A percentile compares a stretch with the other conserved stretches of the same genome.
Conservation (phyloP, 1,140 invertebrate species). For the Teleopsis dalmanni region DNA sequence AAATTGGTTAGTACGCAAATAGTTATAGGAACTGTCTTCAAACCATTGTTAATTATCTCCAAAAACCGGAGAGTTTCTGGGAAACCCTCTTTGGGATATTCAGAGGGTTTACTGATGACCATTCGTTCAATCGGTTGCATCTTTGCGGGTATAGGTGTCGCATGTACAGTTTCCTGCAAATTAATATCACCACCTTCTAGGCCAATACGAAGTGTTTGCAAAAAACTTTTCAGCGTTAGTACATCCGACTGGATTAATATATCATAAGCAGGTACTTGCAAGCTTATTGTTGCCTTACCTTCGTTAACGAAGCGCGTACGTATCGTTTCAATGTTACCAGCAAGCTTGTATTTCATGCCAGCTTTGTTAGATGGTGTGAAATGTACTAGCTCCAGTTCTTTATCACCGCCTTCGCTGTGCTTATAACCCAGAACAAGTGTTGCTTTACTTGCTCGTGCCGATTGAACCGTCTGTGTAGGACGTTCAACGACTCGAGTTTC, state of each 20-base stretch:
- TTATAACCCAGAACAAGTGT: conserved; percentile 56
- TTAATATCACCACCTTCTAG: conserved; percentile 53
- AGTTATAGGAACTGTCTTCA: conserved; percentile 58
- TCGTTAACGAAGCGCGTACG: conserved; percentile 62
- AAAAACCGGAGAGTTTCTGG: conserved; percentile 46
- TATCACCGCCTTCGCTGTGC: conserved; percentile 23
- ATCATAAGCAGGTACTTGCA: conserved; percentile 61
- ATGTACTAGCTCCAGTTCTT: conserved; percentile 54
- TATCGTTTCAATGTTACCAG: conserved; percentile 56
- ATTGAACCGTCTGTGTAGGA: conserved; percentile 39
- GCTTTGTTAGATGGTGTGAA: conserved; percentile 58
- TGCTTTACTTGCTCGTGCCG: conserved; percentile 50
- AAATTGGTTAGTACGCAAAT: conserved; percentile 59
- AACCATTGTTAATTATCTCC: conserved; percentile 50
- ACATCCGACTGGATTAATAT: conserved; percentile 59
- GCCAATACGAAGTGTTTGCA: conserved; percentile 55
- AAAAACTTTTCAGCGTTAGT: conserved; percentile 60
- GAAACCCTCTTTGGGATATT: conserved; percentile 63
- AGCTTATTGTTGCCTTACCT: conserved; percentile 65
- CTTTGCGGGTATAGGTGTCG: conserved; percentile 45
- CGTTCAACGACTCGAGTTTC: conserved; percentile 57
- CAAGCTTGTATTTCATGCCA: conserved; percentile 60
- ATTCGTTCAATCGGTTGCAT: conserved; percentile 50
- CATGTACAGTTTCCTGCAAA: conserved; percentile 48
- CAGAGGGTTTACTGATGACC: conserved; percentile 51